Evolutionary conservation across 1,140 invertebrate species (phyloP).

Genomic region (Orchestia grillus): DNA sequence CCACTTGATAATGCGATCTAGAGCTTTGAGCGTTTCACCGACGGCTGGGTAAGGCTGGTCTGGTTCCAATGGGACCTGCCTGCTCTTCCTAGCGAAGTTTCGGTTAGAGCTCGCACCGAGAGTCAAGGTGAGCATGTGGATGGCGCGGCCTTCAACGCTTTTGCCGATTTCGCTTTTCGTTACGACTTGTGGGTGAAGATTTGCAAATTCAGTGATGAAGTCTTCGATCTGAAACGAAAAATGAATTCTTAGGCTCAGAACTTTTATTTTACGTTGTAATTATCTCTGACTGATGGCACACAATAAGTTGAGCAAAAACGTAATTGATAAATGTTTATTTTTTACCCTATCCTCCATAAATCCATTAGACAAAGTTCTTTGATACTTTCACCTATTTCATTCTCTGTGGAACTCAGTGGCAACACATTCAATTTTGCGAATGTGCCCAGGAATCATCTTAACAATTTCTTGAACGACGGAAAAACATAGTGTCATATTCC

Average conservation of each 20-base stretch:
- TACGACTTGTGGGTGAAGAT: background rate
- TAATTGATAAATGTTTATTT: no score
- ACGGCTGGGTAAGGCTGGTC: background rate
- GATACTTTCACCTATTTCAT: no score
- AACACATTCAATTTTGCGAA: background rate
- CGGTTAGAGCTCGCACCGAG: background rate
- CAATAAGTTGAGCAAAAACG: no score
- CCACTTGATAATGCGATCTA: background rate
- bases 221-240: conserved; percentile 30
- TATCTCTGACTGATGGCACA: background rate
- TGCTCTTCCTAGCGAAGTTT: background rate
- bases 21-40: background rate
- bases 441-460: background rate
- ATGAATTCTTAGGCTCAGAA: background rate
- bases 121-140: conserved; percentile 41
- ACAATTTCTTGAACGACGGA: no score
- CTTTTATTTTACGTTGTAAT: background rate
- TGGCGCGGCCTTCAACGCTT: conserved; percentile 32
- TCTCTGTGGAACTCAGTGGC: background rate
- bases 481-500: no score
- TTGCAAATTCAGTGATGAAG: conserved; percentile 15
- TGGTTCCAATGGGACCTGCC: background rate
- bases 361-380: no score
- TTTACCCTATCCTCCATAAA: no score
- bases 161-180: background rate